These are phyloP conservation scores for Suricata suricatta DNA, from an alignment of 2,113 vertebrate genomes.

Conservation along the genomic window DNA sequence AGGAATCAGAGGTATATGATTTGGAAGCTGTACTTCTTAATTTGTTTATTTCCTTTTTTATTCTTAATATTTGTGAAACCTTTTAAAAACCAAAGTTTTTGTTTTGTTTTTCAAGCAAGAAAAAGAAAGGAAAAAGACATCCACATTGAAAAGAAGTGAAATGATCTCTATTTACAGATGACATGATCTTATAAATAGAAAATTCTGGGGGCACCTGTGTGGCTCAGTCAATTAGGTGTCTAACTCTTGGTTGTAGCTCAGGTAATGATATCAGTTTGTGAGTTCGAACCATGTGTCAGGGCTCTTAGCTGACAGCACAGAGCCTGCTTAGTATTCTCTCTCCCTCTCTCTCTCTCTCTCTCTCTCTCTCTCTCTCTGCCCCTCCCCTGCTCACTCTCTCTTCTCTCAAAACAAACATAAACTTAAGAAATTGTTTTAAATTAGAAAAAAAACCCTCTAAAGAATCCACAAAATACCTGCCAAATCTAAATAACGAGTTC, in stretches of 20 bases:
- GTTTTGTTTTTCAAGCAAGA: background rate
- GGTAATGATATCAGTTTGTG: too few species aligned
- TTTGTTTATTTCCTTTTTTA: background rate
- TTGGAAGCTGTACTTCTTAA: slow-evolving; percentile 7
- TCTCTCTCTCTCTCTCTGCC: too few species aligned
- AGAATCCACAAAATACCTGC: background rate
- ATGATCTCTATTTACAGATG: background rate
- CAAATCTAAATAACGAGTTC: background rate
- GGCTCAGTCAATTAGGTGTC: too few species aligned
- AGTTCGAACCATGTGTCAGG: too few species aligned
- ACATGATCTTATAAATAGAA: background rate
- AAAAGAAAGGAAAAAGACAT: background rate
- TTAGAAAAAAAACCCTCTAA: background rate
- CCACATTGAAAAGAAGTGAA: background rate
- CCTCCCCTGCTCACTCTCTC: too few species aligned
- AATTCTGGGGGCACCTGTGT: background rate
- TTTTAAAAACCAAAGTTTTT: background rate
- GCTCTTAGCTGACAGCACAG: too few species aligned
- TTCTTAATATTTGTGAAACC: background rate
- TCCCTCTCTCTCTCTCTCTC: too few species aligned
- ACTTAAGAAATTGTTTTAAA: too few species aligned
- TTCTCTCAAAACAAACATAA: too few species aligned
- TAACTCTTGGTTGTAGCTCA: too few species aligned
- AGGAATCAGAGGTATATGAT: background rate
- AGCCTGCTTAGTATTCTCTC: too few species aligned